A percentile compares a stretch with the other conserved stretches of the same genome.
Conservation (phyloP, 53 echinoderm and acorn worm species). For the Holothuria scabra region DNA sequence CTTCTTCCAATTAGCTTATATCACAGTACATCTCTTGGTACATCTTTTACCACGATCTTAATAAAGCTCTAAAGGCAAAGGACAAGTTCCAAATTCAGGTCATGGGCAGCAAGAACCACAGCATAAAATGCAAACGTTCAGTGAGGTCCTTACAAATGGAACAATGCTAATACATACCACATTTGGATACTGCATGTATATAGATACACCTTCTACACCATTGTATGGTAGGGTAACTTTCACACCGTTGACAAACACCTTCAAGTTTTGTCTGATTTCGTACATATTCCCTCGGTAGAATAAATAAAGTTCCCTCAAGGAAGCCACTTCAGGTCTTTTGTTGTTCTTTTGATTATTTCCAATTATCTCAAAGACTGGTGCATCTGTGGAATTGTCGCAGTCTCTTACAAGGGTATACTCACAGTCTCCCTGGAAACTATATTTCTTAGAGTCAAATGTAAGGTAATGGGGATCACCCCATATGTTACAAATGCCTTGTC, state of each 20-base stretch:
- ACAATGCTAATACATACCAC: constrained; percentile 3
- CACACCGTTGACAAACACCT: background rate
- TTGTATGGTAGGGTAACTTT: constrained; percentile 7
- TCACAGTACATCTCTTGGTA: no score
- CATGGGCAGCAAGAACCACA: no score
- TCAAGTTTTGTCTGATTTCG: constrained; percentile 5
- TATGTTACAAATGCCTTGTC: constrained; percentile 48
- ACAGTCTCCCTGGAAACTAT: constrained; percentile 76
- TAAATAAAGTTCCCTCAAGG: constrained; percentile 15
- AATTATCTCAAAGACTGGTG: constrained; percentile 38
- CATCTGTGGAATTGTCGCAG: constrained; percentile 31
- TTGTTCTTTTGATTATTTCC: constrained; percentile 57
- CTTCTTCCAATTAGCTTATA: no score
- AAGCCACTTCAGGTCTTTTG: constrained; percentile 19
- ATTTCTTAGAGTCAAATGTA: constrained; percentile 67
- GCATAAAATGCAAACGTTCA: no score
- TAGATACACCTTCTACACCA: constrained; percentile 17
- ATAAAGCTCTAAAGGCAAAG: no score
- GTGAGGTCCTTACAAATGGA: no score
- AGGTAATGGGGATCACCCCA: constrained; percentile 80
- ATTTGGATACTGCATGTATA: constrained; percentile 25
- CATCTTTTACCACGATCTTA: no score
- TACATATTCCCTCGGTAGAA: constrained; percentile 18
- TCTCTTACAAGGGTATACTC: constrained; percentile 62
- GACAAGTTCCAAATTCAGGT: no score